Percentiles rank a stretch among this genome's conserved stretches.
Conservation (phyloP, 1,140 invertebrate species). For the Lepidurus packardi region DNA sequence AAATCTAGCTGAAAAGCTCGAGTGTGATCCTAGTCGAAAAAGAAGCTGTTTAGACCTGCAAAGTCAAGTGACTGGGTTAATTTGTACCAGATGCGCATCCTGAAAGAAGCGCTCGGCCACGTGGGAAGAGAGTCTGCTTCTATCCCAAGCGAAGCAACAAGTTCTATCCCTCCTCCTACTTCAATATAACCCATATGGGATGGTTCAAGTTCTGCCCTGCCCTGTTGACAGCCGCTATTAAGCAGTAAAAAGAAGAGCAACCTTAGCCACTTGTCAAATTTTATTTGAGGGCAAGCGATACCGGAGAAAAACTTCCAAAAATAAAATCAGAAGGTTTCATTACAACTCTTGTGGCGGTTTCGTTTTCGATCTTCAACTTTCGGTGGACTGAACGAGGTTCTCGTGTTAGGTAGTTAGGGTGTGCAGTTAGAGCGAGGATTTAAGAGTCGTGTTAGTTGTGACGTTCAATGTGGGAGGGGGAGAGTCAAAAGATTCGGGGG, state of each 20-base stretch:
- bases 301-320: not conserved
- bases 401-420: too few species aligned
- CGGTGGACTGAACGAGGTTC: too few species aligned
- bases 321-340: not conserved
- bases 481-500: not conserved
- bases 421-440: too few species aligned
- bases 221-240: conserved; percentile 21
- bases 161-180: conserved; percentile 12
- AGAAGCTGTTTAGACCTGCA: conserved; percentile 8
- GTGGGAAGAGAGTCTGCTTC: not conserved
- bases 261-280: conserved; percentile 13
- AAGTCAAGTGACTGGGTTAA: conserved; percentile 17
- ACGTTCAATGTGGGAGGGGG: not conserved
- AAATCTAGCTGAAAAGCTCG: too few species aligned
- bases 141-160: not conserved
- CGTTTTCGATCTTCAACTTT: too few species aligned
- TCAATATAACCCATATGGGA: conserved; percentile 13
- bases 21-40: not conserved
- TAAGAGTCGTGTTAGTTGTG: too few species aligned
- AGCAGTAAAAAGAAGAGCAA: conserved; percentile 7
- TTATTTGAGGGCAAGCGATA: not conserved
- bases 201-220: conserved; percentile 1
- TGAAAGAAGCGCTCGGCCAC: not conserved
- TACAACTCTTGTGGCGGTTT: not conserved
- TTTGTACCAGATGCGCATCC: conserved; percentile 21